Percentiles rank a stretch among this genome's conserved stretches.
Evolutionary conservation across 2,797 vertebrate species (phyloP).

Genomic region (Siniperca obscura): DNA sequence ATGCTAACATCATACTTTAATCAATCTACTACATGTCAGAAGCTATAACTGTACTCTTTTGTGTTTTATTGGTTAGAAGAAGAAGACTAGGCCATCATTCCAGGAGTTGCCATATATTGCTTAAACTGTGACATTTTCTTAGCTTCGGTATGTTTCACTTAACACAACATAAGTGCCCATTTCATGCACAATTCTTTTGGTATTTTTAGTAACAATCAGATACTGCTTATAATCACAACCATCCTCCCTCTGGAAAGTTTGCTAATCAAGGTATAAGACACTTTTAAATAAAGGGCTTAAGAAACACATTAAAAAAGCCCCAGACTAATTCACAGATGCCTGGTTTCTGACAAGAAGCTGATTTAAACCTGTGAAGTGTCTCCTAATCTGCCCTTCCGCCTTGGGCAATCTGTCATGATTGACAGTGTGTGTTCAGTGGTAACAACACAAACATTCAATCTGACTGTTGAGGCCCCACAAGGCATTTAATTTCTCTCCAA

Average conservation of each 20-base stretch:
- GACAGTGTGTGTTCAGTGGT: constrained; percentile 78
- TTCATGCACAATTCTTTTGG: not conserved
- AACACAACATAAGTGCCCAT: not conserved
- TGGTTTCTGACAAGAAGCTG: constrained; percentile 71
- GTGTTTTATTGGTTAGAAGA: constrained; percentile 7
- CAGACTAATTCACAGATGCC: constrained; percentile 69
- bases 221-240: constrained; percentile 53
- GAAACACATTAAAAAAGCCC: constrained; percentile 54
- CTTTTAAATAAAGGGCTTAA: constrained; percentile 66
- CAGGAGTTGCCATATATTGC: not conserved
- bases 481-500: constrained; percentile 74
- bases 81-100: not conserved
- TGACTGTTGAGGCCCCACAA: constrained; percentile 68
- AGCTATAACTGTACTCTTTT: constrained; percentile 14
- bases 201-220: constrained; percentile 56
- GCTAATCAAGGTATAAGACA: constrained; percentile 56
- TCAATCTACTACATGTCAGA: constrained; percentile 57
- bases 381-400: constrained; percentile 80
- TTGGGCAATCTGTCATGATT: constrained; percentile 79
- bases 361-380: constrained; percentile 76
- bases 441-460: constrained; percentile 81
- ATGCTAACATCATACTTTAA: constrained; percentile 57
- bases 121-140: not conserved
- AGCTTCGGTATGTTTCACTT: constrained; percentile 2
- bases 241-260: constrained; percentile 56